These are phyloP conservation scores for Drosophila anomelani DNA, from an alignment of 2,888 invertebrate species.

Conservation along the genomic window DNA sequence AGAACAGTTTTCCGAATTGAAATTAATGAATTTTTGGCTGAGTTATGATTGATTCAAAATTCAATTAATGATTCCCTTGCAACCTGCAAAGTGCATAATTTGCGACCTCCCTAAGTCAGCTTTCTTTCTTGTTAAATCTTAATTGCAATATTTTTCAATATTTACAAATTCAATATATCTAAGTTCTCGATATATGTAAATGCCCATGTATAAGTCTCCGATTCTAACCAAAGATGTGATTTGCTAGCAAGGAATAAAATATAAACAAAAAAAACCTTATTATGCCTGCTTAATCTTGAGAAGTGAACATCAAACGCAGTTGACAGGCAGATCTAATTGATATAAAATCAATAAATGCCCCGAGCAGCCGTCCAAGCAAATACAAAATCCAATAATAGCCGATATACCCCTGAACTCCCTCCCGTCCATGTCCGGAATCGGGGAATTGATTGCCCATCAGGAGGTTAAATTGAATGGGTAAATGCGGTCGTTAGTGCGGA, in stretches of 20 bases:
- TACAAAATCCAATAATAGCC: constrained; percentile 19
- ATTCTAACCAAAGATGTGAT: neutral
- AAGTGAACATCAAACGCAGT: constrained; percentile 15
- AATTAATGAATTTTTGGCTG: neutral
- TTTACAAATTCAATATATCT: neutral
- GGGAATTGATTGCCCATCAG: constrained; percentile 30
- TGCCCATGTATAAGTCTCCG: no score
- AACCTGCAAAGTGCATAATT: no score
- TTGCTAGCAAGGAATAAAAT: neutral
- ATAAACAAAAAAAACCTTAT: neutral
- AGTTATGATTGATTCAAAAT: neutral
- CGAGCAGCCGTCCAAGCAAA: constrained; percentile 6
- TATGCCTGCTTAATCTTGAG: neutral
- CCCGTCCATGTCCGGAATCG: neutral
- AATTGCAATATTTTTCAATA: neutral
- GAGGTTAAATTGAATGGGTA: constrained; percentile 46
- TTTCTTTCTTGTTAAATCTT: neutral
- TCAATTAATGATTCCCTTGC: neutral
- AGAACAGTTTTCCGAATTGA: neutral
- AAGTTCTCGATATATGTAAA: no score
- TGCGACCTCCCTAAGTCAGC: neutral
- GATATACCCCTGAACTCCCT: neutral
- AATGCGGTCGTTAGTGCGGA: constrained; percentile 37
- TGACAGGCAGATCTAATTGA: constrained; percentile 34
- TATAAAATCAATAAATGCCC: constrained; percentile 39